Percentiles rank a stretch among this genome's conserved stretches.
phyloP scores from a whole-genome alignment of 2,888 invertebrate species.

The Rutpela maculata region DNA sequence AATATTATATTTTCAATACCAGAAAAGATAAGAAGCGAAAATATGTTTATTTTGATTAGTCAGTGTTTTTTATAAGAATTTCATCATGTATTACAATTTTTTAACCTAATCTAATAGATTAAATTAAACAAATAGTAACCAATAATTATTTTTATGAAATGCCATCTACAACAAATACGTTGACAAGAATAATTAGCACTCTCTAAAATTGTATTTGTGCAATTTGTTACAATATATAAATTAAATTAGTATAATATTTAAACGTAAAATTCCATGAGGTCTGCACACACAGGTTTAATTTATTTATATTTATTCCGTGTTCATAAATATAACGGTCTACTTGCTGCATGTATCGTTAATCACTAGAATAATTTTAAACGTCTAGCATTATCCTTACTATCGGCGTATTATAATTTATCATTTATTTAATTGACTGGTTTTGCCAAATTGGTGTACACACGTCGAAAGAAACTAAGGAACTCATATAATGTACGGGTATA shows the following conservation, averaged over 20 bases:
- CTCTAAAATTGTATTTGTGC: constrained; percentile 31
- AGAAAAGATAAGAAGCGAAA: too few relatives aligned
- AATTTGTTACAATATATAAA: constrained; percentile 29
- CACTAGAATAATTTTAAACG: constrained; percentile 1
- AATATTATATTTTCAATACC: too few relatives aligned
- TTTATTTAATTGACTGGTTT: too few relatives aligned
- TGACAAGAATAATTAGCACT: constrained; percentile 28
- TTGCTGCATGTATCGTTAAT: constrained; percentile 7
- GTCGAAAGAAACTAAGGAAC: too few relatives aligned
- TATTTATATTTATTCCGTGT: constrained; percentile 8
- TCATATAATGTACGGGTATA: too few relatives aligned
- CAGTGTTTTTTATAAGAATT: too few relatives aligned
- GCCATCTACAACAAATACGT: not conserved
- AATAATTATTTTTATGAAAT: too few relatives aligned
- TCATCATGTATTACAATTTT: too few relatives aligned
- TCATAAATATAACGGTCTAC: constrained; percentile 3
- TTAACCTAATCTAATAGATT: too few relatives aligned
- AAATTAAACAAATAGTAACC: too few relatives aligned
- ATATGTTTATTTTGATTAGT: too few relatives aligned
- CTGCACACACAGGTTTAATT: not conserved
- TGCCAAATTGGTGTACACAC: too few relatives aligned
- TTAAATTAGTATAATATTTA: constrained; percentile 34
- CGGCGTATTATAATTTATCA: constrained; percentile 11
- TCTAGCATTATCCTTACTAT: not conserved
- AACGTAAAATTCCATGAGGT: constrained; percentile 39